Evolutionary conservation across 1,140 invertebrate genomes (phyloP).

Genomic region (Copidosoma floridanum): DNA sequence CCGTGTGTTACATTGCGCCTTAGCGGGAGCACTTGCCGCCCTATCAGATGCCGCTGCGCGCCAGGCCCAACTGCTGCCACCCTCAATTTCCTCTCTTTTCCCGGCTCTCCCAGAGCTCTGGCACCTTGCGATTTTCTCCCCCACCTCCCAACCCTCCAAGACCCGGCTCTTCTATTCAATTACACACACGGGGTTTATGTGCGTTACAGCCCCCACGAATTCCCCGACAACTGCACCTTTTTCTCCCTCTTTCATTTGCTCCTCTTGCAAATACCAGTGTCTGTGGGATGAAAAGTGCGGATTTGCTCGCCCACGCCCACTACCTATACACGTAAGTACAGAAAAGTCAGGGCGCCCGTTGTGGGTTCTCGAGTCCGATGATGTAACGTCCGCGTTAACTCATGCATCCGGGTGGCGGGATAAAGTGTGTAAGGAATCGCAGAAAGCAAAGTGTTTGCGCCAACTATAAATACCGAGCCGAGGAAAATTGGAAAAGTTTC

Average conservation of each 20-base stretch:
- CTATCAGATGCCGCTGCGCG: conserved; percentile 43
- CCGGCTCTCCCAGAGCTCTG: too few relatives aligned
- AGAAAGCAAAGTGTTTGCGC: conserved; percentile 20
- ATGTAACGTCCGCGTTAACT: too few relatives aligned
- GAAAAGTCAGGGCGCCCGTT: too few relatives aligned
- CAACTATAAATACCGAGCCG: conserved; percentile 47
- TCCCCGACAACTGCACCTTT: too few relatives aligned
- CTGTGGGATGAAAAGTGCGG: too few relatives aligned
- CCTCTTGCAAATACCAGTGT: too few relatives aligned
- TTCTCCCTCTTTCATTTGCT: too few relatives aligned
- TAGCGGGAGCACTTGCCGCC: conserved; percentile 38
- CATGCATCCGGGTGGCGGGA: too few relatives aligned
- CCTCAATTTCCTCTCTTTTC: conserved; percentile 14
- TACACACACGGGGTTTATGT: conserved; percentile 12
- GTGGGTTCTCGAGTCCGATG: too few relatives aligned
- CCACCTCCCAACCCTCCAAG: conserved; percentile 1
- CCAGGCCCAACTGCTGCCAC: conserved; percentile 1
- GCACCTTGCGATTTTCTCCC: conserved; percentile 11
- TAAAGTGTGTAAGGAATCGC: not conserved
- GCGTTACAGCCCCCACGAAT: too few relatives aligned
- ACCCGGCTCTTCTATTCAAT: conserved; percentile 18
- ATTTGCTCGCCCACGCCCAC: too few relatives aligned
- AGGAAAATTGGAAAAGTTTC: conserved; percentile 51
- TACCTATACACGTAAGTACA: too few relatives aligned
- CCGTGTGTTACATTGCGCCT: conserved; percentile 39